Percentiles rank a stretch among this genome's conserved stretches.
phyloP scores from a whole-genome alignment of 2,113 vertebrate species.

The Antechinus stuartii region DNA sequence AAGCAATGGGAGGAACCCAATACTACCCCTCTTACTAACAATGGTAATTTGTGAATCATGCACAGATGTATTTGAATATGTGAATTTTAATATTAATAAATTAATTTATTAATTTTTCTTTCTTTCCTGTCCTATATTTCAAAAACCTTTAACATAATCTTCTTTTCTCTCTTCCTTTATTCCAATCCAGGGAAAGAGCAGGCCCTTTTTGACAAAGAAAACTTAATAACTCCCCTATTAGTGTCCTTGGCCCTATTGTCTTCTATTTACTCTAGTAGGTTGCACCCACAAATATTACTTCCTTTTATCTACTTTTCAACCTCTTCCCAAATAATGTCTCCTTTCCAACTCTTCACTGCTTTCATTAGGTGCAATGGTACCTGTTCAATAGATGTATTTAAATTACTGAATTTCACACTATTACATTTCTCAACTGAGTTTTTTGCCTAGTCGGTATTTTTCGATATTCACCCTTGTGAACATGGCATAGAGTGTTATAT shows the following conservation, averaged over 20 bases:
- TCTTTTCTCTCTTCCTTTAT: not conserved
- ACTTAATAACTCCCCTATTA: not conserved
- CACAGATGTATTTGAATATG: not conserved
- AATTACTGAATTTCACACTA: conserved; percentile 5
- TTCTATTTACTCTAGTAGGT: not conserved
- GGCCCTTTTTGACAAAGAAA: not conserved
- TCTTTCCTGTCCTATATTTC: not conserved
- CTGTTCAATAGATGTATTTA: conserved; percentile 10
- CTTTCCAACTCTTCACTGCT: not conserved
- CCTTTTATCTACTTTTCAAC: not conserved
- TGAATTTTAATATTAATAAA: not conserved
- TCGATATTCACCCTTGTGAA: not conserved
- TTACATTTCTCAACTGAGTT: not conserved
- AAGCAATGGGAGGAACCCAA: not conserved
- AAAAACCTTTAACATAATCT: not conserved
- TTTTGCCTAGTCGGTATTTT: not conserved
- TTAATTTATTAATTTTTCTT: not conserved
- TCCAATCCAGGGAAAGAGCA: not conserved
- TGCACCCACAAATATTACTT: not conserved
- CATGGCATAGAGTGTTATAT: not conserved
- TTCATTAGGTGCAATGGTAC: not conserved
- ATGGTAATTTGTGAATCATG: not conserved
- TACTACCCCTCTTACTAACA: not conserved
- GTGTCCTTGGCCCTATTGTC: not conserved
- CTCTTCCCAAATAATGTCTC: not conserved